Percentiles rank a stretch among this genome's conserved stretches.
Evolutionary conservation across 2,888 invertebrate genomes (phyloP).

Genomic region (Hemicrepidius hirtus): DNA sequence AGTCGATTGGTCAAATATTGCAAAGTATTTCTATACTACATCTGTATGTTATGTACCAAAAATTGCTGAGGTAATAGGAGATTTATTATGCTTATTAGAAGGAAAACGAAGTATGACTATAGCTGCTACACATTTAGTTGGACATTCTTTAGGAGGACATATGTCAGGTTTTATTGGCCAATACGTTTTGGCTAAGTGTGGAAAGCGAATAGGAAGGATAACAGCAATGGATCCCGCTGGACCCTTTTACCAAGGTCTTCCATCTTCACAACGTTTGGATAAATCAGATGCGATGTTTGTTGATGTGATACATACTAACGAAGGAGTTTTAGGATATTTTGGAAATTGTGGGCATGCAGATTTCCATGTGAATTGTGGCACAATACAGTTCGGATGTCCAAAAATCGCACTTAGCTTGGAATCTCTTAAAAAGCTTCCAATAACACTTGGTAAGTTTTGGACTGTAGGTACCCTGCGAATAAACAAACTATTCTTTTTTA

Average conservation of each 20-base stretch:
- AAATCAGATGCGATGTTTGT: slow-evolving; percentile 20
- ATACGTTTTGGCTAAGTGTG: background rate
- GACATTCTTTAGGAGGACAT: slow-evolving; percentile 33
- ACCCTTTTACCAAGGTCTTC: background rate
- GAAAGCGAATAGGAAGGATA: slow-evolving; percentile 3
- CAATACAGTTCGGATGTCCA: background rate
- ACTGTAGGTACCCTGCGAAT: too few species aligned
- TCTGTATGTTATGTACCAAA: slow-evolving; percentile 7
- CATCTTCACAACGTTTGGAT: slow-evolving; percentile 3
- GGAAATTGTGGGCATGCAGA: slow-evolving; percentile 3
- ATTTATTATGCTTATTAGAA: background rate
- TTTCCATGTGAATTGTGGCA: slow-evolving; percentile 25
- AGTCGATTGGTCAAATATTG: slow-evolving; percentile 5
- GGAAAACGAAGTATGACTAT: background rate
- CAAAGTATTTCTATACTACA: slow-evolving; percentile 1
- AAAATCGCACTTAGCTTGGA: background rate
- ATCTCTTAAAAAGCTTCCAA: background rate
- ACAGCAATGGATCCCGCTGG: slow-evolving; percentile 31
- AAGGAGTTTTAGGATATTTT: slow-evolving; percentile 19
- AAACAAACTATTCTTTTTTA: too few species aligned
- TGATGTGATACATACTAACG: slow-evolving; percentile 24
- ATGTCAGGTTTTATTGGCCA: slow-evolving; percentile 22
- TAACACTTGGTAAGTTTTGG: slow-evolving; percentile 1
- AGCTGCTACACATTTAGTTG: slow-evolving; percentile 1
- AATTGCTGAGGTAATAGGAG: slow-evolving; percentile 3